These are phyloP conservation scores for Wasmannia auropunctata DNA, from an alignment of 1,140 invertebrate genomes.

Conservation along the genomic window DNA sequence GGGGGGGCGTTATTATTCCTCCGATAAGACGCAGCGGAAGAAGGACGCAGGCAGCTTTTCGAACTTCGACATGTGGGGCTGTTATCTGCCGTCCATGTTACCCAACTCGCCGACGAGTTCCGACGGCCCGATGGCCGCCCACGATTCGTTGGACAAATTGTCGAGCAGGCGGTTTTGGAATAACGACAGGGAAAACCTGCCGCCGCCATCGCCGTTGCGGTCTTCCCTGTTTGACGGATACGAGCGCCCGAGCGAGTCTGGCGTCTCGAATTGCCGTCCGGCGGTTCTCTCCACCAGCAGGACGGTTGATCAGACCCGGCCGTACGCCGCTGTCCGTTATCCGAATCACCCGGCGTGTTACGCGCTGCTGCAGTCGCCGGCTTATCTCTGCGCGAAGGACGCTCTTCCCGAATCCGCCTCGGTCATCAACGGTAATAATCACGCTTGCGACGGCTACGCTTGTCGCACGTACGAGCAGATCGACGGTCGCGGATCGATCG, in stretches of 20 bases:
- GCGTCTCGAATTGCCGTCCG: background rate
- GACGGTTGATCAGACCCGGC: background rate
- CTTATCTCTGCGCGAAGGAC: background rate
- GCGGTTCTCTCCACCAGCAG: background rate
- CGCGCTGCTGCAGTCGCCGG: background rate
- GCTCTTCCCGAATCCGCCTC: background rate
- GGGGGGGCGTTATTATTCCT: too few species aligned
- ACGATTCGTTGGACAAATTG: background rate
- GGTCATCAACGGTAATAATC: background rate
- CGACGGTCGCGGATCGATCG: too few species aligned
- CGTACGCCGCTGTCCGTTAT: too few species aligned
- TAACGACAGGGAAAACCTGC: background rate
- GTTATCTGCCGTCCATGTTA: background rate
- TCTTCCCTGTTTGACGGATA: background rate
- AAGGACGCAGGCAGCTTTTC: background rate
- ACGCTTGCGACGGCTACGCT: background rate
- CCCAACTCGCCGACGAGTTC: background rate
- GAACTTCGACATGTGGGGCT: constrained; percentile 43
- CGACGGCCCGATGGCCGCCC: background rate
- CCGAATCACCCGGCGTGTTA: background rate
- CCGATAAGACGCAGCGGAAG: background rate
- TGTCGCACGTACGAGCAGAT: background rate
- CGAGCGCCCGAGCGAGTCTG: background rate
- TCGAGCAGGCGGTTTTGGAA: background rate
- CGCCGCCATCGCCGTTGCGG: too few species aligned